Evolutionary conservation across 2,888 invertebrate species (phyloP), one percentile per base, ranked within the genome.

Genomic region (Helleia helle): DNA sequence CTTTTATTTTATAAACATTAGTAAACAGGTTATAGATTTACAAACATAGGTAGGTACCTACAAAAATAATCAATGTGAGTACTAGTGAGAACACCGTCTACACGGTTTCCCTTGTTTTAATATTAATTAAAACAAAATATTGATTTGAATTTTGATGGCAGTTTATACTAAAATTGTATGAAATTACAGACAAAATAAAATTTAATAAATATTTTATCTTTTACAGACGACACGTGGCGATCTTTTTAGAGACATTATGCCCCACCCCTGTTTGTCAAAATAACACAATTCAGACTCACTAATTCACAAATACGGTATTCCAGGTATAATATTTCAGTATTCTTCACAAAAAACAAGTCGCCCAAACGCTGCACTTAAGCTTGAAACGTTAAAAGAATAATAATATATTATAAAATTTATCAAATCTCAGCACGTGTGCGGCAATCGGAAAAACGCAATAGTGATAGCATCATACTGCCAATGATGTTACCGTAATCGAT

Each of bases 391-490:
- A 58, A 74, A 79, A 70, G 56, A 66, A 68, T 70, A 73, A 61
- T 66, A 65, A 67, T 66, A 71, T 59, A 62, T 59, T 54, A 71
- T 74, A 80, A 80, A 79, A 80, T 81, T 80, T 77, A 74, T 80
- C 77, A 81, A 81, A 76, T 66, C 68, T 67, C 71, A 74, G 81
- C 83, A 84, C 84, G 80, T 84, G 84, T 83, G 80, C 83, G 77
- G 77, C 74, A 70, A 74, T 74, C 72, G 73, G 76, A 73, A 80
- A 77, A 76, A 74, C 70, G 77, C 76, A 77, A 64, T 51, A 51
- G 49, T 44, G 50, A 38, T 49, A 38, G 36, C 22, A 38, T 34
- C 12, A 24, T 12, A 18, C 36, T 36, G 2, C 8, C 14, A 14
- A 17, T 27, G 9, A 26, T 15, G 28, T 25, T 40, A 27, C 8